Evolutionary conservation across 2,797 vertebrate species (phyloP).

Genomic region (Tarsius wallacei): DNA sequence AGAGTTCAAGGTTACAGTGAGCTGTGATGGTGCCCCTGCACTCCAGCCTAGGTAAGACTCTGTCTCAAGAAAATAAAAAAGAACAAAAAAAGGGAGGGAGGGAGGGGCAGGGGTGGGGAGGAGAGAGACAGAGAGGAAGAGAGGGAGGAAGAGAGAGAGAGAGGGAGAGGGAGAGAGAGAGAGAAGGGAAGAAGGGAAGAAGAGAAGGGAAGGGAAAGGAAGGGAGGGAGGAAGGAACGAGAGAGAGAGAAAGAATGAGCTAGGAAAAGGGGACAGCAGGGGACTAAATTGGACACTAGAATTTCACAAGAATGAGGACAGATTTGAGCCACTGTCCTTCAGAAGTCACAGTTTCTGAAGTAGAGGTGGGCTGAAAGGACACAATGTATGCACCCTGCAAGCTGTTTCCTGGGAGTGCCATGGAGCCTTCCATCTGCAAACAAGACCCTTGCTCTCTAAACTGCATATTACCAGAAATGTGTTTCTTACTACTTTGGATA

Average conservation of each 20-base stretch:
- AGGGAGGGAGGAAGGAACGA: no score
- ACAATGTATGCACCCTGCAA: background rate
- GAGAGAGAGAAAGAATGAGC: background rate
- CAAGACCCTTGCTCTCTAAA: background rate
- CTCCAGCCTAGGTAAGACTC: no score
- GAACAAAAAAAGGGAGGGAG: no score
- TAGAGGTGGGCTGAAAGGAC: background rate
- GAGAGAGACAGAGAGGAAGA: no score
- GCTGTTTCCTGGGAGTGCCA: accelerated
- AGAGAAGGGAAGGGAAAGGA: no score
- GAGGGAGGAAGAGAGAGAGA: no score
- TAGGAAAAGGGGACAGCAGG: background rate
- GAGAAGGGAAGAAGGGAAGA: no score
- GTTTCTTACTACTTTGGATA: background rate
- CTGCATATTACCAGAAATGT: background rate
- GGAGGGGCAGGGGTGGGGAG: no score
- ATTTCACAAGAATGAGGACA: background rate
- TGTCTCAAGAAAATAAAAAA: no score
- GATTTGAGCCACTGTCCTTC: background rate
- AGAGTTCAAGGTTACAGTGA: no score
- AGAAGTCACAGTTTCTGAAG: background rate
- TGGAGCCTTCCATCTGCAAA: background rate
- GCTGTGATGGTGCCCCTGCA: no score
- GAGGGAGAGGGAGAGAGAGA: no score
- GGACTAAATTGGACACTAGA: background rate